A percentile compares a stretch with the other conserved stretches of the same genome.
These are phyloP conservation scores for Corythaeola cristata DNA, from an alignment of 2,113 vertebrate genomes.

Conservation along the genomic window DNA sequence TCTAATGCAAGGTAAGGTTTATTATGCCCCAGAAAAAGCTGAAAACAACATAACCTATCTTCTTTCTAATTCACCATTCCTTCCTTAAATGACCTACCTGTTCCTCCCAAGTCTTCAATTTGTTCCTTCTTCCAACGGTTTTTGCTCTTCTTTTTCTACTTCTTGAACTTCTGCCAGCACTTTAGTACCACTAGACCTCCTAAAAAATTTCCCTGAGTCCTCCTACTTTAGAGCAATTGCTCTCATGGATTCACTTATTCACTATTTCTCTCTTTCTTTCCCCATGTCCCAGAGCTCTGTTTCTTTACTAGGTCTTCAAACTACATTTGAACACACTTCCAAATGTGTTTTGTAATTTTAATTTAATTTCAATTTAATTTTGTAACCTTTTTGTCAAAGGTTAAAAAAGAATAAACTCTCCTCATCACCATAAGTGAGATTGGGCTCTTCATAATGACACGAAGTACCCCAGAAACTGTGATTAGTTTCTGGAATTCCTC, in stretches of 20 bases:
- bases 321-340: not conserved
- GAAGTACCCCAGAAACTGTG: not conserved
- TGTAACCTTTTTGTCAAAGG: no score
- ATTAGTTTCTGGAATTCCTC: not conserved
- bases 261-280: not conserved
- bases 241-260: accelerated
- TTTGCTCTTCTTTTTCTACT: not conserved
- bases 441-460: not conserved
- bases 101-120: not conserved
- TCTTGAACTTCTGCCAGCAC: not conserved
- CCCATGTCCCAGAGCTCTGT: not conserved
- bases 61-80: not conserved
- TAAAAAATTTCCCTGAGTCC: not conserved
- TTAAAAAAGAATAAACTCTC: not conserved
- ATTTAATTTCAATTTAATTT: no score
- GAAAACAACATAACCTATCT: not conserved
- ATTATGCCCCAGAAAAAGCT: not conserved
- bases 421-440: not conserved
- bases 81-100: not conserved
- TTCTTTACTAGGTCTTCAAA: not conserved
- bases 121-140: not conserved
- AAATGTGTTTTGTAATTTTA: not conserved
- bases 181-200: not conserved
- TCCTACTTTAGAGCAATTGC: not conserved
- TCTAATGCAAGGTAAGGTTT: not conserved